Evolutionary conservation across 2,113 vertebrate species (phyloP).

Genomic region (Myotis yumanensis): DNA sequence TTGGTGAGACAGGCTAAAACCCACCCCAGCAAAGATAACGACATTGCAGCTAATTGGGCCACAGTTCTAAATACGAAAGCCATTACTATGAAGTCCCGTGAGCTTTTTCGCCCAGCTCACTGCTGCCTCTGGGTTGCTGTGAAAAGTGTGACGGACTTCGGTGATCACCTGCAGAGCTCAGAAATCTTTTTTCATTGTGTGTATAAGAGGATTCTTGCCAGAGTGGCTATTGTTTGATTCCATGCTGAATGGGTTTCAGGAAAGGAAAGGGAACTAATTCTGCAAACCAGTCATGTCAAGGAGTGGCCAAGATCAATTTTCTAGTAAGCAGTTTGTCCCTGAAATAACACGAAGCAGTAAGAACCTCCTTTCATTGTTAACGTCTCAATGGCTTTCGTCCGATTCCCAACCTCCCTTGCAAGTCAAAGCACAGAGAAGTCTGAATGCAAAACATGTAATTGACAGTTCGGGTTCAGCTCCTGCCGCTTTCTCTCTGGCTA

Average conservation of each 20-base stretch:
- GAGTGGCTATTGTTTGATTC: slow-evolving; percentile 44
- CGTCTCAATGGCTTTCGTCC: not conserved
- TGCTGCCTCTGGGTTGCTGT: not conserved
- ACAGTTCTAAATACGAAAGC: slow-evolving; percentile 75
- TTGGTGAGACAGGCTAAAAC: slow-evolving; percentile 90
- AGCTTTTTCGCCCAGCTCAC: not conserved
- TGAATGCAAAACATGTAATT: not conserved
- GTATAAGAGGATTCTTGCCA: slow-evolving; percentile 59
- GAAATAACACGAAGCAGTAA: not conserved
- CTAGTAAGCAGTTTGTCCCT: not conserved
- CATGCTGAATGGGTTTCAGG: slow-evolving; percentile 46
- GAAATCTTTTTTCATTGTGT: slow-evolving; percentile 61
- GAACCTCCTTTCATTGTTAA: slow-evolving; percentile 30
- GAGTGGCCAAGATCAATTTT: slow-evolving; percentile 52
- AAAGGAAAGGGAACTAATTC: slow-evolving; percentile 29
- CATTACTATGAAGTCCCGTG: not conserved
- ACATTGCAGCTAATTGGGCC: slow-evolving; percentile 72
- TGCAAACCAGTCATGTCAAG: slow-evolving; percentile 55
- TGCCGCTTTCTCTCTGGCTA: not conserved
- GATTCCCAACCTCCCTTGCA: slow-evolving; percentile 23
- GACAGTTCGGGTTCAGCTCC: slow-evolving; percentile 15
- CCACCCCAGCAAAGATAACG: slow-evolving; percentile 88
- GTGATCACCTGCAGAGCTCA: slow-evolving; percentile 46
- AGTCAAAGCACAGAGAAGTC: slow-evolving; percentile 30
- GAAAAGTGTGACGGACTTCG: slow-evolving; percentile 40